These are phyloP conservation scores for Raphicerus campestris DNA, from an alignment of 2,113 vertebrate genomes.

Conservation along the genomic window DNA sequence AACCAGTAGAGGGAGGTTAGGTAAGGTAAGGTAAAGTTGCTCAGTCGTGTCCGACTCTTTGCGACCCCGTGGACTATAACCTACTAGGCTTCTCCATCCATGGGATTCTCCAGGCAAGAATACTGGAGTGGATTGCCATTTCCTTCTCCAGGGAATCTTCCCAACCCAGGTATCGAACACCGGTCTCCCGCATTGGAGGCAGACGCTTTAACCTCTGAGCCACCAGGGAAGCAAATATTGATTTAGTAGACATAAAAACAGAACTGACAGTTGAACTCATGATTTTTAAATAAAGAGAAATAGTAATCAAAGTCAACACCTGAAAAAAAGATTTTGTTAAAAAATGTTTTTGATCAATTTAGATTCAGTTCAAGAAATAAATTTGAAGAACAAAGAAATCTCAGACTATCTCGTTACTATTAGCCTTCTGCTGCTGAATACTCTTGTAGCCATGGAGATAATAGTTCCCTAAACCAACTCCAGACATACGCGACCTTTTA, in stretches of 20 bases:
- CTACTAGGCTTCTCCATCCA: no score
- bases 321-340: background rate
- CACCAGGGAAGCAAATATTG: background rate
- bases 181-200: no score
- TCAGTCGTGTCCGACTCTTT: no score
- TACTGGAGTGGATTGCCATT: no score
- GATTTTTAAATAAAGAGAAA: slow-evolving; percentile 33
- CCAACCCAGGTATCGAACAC: no score
- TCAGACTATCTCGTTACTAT: background rate
- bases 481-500: background rate
- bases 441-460: background rate
- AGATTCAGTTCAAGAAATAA: slow-evolving; percentile 25
- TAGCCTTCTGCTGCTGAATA: slow-evolving; percentile 13
- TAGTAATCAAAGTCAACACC: background rate
- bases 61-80: no score
- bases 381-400: background rate
- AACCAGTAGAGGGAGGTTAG: background rate
- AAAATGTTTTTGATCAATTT: background rate
- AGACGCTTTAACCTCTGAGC: no score
- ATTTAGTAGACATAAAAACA: background rate
- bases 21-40: no score
- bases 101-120: no score
- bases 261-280: background rate
- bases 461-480: background rate
- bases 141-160: no score